Evolutionary conservation across 2,797 vertebrate genomes (phyloP), one percentile per base, ranked within the genome.

Genomic region (Acomys russatus): DNA sequence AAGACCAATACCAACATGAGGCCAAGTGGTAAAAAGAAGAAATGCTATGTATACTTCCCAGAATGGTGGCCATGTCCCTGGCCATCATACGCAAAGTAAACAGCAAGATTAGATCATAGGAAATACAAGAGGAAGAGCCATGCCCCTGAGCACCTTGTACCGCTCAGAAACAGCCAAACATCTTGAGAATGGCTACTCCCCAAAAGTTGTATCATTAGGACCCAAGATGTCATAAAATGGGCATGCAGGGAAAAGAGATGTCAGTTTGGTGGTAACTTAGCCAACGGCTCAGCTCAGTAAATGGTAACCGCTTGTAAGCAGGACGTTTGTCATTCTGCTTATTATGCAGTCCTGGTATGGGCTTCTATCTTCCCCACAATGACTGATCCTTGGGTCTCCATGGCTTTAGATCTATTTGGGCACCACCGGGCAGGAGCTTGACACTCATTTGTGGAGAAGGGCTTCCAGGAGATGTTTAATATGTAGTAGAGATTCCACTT

Each of bases 91-190:
- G 14, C 25, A 90, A 74, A 71, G 8, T 6, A 73, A 56, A 23
- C 6, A 87, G 12, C 22, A 17, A 0, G 0, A 10, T 0, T 0
- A 4, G 5, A 5, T 4, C 11, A 30, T 2, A 77, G 73, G 15
- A 92, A 68, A 44, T 28, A 25, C 3, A 11, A 10, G 44, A 9
- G 3, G 33, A 56, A 64, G 54, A 94, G 59, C 4, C 15, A 2
- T 30, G 9, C 51, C 9, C 15, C n/a, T 88, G 25, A 88, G 25
- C 7, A 28, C 44, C 3, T 22, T 1, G 6, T 6, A 11, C 54
- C 14, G 74, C 92, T 90, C 44, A 76, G 66, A 93, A 73, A 63
- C 0, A 86, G 3, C 4, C 68, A 63, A 18, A 76, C 12, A 14
- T n/a, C 9, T 25, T 54, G 63, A 84, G 9, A 78, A 94, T 20